These are phyloP conservation scores for Crossaster papposus DNA, from an alignment of 53 echinoderm and acorn worm genomes.

Conservation along the genomic window DNA sequence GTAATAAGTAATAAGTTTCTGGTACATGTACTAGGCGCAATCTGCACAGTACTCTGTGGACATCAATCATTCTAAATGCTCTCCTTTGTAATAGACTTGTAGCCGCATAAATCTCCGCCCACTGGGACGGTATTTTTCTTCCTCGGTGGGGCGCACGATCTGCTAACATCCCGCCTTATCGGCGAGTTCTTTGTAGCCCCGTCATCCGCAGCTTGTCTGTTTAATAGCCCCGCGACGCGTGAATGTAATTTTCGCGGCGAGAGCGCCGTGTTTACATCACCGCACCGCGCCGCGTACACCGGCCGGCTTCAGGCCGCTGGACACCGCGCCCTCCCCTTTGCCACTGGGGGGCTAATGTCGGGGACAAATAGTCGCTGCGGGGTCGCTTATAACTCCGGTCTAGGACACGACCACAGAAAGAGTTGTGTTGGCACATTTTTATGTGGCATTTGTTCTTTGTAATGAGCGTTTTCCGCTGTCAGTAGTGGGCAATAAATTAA, in stretches of 20 bases:
- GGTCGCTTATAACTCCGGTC: not conserved
- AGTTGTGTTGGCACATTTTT: constrained; percentile 6
- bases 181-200: constrained; percentile 43
- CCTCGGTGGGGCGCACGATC: not conserved
- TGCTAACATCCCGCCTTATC: constrained; percentile 12
- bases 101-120: constrained; percentile 25
- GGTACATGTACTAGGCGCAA: not conserved
- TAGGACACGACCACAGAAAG: not conserved
- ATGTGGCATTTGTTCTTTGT: not conserved
- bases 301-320: not conserved
- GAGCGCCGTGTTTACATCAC: constrained; percentile 47
- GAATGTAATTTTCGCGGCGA: constrained; percentile 45
- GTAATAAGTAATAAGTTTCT: not conserved
- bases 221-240: constrained; percentile 43
- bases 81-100: not conserved
- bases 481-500: not conserved
- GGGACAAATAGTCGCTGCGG: constrained; percentile 46
- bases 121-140: constrained; percentile 22
- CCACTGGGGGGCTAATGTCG: constrained; percentile 31
- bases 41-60: not conserved
- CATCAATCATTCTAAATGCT: constrained; percentile 8
- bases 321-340: constrained; percentile 18
- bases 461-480: constrained; percentile 9
- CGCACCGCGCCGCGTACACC: constrained; percentile 17
- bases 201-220: not conserved